Conservation (phyloP, 2,113 vertebrate genomes). For the Condylura cristata region DNA sequence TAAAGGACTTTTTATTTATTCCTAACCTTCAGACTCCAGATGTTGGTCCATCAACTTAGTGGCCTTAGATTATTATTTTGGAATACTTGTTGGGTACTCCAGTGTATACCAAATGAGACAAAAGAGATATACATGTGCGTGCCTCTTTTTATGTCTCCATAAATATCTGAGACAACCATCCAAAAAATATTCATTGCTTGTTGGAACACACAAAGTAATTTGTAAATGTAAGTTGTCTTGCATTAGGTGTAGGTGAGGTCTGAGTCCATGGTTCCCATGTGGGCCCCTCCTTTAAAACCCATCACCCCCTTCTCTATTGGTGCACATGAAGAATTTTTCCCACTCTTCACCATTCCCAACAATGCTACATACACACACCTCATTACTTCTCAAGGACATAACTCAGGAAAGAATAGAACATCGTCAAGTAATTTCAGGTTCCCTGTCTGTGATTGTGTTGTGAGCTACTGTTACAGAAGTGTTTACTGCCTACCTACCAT, state of each 20-base stretch:
- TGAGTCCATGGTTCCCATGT: background rate
- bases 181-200: background rate
- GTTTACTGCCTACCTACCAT: background rate
- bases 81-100: background rate
- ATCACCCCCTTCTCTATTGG: background rate
- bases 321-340: background rate
- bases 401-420: background rate
- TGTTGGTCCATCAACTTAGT: background rate
- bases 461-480: background rate
- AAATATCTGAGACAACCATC: background rate
- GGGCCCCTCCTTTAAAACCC: background rate
- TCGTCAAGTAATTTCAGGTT: background rate
- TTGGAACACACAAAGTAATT: background rate
- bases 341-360: background rate
- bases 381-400: background rate
- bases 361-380: background rate
- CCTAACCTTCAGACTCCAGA: background rate
- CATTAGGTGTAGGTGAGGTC: background rate
- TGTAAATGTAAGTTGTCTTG: background rate
- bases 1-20: background rate
- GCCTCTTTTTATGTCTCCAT: background rate
- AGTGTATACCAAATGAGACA: background rate
- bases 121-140: background rate
- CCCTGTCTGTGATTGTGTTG: background rate
- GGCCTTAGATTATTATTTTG: background rate